Evolutionary conservation across 1,140 invertebrate genomes (phyloP), one percentile per base, ranked within the genome.

Genomic region (Penaeus indicus): DNA sequence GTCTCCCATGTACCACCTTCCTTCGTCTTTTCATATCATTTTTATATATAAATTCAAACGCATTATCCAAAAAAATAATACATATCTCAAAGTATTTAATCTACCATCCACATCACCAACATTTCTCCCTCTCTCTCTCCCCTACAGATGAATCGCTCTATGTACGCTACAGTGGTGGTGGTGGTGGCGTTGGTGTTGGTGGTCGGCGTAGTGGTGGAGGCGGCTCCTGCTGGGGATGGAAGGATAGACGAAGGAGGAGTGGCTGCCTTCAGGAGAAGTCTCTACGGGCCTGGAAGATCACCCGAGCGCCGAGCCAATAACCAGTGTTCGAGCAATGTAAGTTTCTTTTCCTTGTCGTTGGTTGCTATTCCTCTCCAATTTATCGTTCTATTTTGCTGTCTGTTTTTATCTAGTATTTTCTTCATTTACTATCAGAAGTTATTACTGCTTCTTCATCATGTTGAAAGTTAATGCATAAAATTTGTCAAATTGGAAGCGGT

Each of bases 221-320:
- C 80, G 3, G 81, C 72, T 3, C 87, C 87, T 13, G 47, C 72
- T 10, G 69, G 42, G 10, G 60, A 77, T 19, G 63, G 69, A 0
- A 54, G 54, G 54, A 16, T 16, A 16, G 54, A 54, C 11, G 38
- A 64, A 13, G 25, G 60, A 8, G 69, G 81, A n/a, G 11, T 88
- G 54, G 87, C 87, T 4, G 82, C 82, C 54, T 88, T 88, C 87
- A 77, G 80, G 80, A 84, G 87, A 67, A 88, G 87, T 62, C 81
- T 88, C 21, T 88, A 72, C 79, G 87, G 87, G 22, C 16, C 64
- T 13, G 87, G 87, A 18, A 54, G 54, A 13, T 54, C 54, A 10
- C 67, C 79, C 1, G 80, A 77, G 18, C 72, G 81, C 0, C 82
- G 79, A 19, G 27, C 54, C 19, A 32, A 84, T 38, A 88, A 84